Conservation (phyloP, 2,797 vertebrate species). For the Anabacerthia variegaticeps region DNA sequence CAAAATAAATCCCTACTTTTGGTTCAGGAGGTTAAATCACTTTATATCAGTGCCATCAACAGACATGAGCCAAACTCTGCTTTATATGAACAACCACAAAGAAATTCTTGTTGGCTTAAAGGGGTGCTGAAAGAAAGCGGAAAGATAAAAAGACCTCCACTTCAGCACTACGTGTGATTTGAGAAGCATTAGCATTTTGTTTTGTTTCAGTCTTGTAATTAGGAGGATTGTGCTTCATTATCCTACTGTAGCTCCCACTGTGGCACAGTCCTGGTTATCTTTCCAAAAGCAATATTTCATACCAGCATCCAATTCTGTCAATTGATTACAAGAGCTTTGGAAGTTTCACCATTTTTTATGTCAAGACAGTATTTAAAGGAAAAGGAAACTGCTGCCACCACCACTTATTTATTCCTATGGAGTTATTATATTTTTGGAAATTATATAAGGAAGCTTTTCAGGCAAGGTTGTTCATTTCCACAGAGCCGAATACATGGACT, state of each 20-base stretch:
- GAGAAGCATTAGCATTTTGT: constrained; percentile 27
- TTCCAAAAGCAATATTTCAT: background rate
- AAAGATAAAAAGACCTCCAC: background rate
- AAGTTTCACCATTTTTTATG: background rate
- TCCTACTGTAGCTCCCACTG: constrained; percentile 12
- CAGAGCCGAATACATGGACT: background rate
- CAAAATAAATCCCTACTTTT: background rate
- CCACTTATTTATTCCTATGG: background rate
- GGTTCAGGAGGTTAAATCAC: background rate
- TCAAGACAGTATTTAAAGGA: background rate
- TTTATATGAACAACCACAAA: background rate
- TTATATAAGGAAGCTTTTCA: background rate
- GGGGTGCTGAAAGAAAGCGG: background rate
- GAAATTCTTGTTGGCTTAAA: background rate
- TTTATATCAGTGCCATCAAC: background rate
- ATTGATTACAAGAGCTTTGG: background rate
- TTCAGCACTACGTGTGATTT: background rate
- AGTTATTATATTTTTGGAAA: background rate
- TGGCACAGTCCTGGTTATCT: background rate
- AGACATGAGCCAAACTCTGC: background rate
- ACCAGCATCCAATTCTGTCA: background rate
- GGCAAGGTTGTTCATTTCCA: background rate
- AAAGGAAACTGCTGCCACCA: background rate
- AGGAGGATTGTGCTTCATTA: constrained; percentile 46
- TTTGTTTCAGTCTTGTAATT: constrained; percentile 46